phyloP scores from a whole-genome alignment of 2,888 invertebrate species.

The Abrostola triplasia region DNA sequence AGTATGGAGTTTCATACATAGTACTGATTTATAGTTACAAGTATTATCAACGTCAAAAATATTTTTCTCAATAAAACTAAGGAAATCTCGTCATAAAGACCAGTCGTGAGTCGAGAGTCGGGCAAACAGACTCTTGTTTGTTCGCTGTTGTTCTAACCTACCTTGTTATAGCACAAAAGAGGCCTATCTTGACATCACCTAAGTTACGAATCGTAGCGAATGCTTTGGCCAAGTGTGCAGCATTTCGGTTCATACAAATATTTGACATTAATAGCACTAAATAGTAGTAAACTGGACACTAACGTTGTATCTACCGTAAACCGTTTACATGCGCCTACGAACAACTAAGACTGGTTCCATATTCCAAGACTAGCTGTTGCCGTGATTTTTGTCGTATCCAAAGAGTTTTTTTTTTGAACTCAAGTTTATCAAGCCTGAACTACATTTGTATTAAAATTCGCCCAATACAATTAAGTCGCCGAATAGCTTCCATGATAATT shows the following conservation, averaged over 20 bases:
- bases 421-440: too few relatives aligned
- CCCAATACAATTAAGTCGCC: too few relatives aligned
- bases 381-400: too few relatives aligned
- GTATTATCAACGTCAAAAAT: not conserved
- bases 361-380: too few relatives aligned
- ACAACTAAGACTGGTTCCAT: too few relatives aligned
- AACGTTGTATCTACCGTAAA: too few relatives aligned
- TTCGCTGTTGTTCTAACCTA: not conserved
- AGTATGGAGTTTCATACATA: too few relatives aligned
- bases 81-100: not conserved
- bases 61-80: not conserved
- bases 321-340: too few relatives aligned
- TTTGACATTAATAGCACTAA: not conserved
- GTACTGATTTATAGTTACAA: not conserved
- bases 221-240: not conserved
- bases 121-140: not conserved
- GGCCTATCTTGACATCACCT: not conserved
- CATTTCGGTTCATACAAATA: not conserved
- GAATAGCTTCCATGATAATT: too few relatives aligned
- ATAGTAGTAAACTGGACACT: too few relatives aligned
- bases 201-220: not conserved
- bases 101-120: not conserved
- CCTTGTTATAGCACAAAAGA: not conserved
- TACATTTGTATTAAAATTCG: too few relatives aligned
- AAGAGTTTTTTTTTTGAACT: too few relatives aligned